A percentile compares a stretch with the other conserved stretches of the same genome.
Conservation (phyloP, 2,113 vertebrate species). For the Pandion haliaetus region DNA sequence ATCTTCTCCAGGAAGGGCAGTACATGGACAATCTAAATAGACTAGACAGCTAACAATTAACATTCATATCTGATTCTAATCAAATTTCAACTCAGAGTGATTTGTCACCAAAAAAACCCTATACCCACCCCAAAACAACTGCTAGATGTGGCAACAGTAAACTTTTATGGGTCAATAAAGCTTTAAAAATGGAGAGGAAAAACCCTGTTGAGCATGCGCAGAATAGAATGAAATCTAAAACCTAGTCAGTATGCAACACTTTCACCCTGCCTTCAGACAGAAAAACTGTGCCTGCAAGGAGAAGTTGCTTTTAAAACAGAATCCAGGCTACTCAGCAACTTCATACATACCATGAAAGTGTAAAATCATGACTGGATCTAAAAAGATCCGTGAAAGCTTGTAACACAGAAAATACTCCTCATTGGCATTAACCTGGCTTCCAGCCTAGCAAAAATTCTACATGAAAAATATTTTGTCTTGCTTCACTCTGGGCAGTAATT, state of each 20-base stretch:
- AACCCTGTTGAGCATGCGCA: background rate
- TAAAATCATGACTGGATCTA: background rate
- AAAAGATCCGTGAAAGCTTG: background rate
- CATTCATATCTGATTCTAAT: background rate
- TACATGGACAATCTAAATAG: background rate
- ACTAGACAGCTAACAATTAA: background rate
- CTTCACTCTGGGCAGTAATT: background rate
- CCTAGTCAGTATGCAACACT: background rate
- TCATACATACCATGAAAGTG: background rate
- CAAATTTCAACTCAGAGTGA: background rate
- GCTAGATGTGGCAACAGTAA: background rate
- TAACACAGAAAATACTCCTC: background rate
- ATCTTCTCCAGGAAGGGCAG: background rate
- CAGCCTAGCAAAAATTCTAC: background rate
- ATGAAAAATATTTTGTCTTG: background rate
- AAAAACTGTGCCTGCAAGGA: background rate
- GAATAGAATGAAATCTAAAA: background rate
- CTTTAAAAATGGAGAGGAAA: background rate
- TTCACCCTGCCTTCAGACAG: background rate
- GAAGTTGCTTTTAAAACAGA: background rate
- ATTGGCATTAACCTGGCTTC: background rate
- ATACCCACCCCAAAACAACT: background rate
- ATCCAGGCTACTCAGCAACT: background rate
- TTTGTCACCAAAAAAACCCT: background rate
- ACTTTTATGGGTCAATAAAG: background rate